A percentile compares a stretch with the other conserved stretches of the same genome.
Conservation (phyloP, 2,888 invertebrate genomes). For the Scelioninae gen. 1 region DNA sequence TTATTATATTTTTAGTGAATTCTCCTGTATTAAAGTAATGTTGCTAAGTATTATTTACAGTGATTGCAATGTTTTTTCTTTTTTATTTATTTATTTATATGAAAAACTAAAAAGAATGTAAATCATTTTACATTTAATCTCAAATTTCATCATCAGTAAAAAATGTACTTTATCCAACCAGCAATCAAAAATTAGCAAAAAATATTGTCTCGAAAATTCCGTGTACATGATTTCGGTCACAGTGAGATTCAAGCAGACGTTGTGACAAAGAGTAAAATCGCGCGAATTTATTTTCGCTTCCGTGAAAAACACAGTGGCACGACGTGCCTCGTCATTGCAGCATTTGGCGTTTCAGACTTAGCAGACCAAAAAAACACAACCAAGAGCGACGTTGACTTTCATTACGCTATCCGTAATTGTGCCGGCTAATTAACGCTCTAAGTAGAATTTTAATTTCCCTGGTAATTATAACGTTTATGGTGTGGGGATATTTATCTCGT, state of each 20-base stretch:
- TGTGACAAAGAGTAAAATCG: constrained; percentile 14
- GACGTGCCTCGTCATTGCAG: constrained; percentile 16
- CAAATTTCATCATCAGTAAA: too few species aligned
- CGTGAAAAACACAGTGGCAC: constrained; percentile 2
- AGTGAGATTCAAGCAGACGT: constrained; percentile 2
- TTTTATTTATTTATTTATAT: too few species aligned
- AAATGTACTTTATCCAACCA: too few species aligned
- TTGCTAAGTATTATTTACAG: too few species aligned
- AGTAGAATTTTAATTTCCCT: constrained; percentile 31
- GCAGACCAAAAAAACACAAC: constrained; percentile 39
- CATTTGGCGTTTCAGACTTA: constrained; percentile 29
- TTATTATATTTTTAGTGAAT: too few species aligned
- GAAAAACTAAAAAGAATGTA: too few species aligned
- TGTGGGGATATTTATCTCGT: constrained; percentile 1
- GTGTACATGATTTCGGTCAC: constrained; percentile 12
- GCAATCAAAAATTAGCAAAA: not conserved
- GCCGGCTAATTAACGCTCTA: constrained; percentile 46
- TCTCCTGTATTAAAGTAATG: too few species aligned
- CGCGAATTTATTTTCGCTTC: constrained; percentile 9
- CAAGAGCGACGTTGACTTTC: constrained; percentile 21
- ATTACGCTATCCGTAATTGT: constrained; percentile 46
- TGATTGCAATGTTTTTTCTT: too few species aligned
- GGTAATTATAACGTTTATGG: constrained; percentile 31
- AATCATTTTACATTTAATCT: too few species aligned
- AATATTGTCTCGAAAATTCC: not conserved